A percentile compares a stretch with the other conserved stretches of the same genome.
Evolutionary conservation across 2,113 vertebrate genomes (phyloP).

Genomic region (Typhlomys cinereus): DNA sequence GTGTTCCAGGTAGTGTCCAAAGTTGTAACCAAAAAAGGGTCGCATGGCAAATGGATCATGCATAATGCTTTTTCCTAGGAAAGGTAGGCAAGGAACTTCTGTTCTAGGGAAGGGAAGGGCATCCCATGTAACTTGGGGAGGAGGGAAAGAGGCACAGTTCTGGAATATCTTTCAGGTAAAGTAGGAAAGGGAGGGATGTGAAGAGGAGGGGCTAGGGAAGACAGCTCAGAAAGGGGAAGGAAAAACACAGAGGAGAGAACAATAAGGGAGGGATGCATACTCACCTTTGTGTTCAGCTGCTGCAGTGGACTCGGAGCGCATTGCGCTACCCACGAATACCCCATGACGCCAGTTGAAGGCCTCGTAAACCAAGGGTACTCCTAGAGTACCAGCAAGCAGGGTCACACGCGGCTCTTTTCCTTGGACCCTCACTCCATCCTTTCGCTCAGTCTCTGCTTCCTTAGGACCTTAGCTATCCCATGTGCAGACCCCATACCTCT

Average conservation of each 20-base stretch:
- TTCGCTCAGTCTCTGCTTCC: not conserved
- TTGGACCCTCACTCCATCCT: not conserved
- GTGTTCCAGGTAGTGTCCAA: conserved; percentile 82
- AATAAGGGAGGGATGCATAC: accelerated
- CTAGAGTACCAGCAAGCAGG: conserved; percentile 66
- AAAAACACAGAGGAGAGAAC: not conserved
- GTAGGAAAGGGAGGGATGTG: too few species aligned
- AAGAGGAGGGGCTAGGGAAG: too few species aligned
- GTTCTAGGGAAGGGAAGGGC: not conserved
- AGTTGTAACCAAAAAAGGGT: conserved; percentile 87
- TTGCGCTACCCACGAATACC: conserved; percentile 85
- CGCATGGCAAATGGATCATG: conserved; percentile 88
- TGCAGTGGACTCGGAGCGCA: conserved; percentile 86
- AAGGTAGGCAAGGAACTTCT: not conserved
- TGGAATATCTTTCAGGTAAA: not conserved
- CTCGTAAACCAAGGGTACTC: conserved; percentile 86
- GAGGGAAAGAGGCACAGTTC: not conserved
- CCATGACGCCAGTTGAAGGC: conserved; percentile 86
- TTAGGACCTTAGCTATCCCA: not conserved
- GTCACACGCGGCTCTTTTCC: conserved; percentile 4
- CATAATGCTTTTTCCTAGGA: conserved; percentile 85
- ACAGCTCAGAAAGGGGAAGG: not conserved
- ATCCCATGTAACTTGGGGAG: not conserved
- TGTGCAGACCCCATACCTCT: not conserved
- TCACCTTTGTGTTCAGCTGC: conserved; percentile 87